phyloP scores from a whole-genome alignment of 2,888 invertebrate genomes.

The Malacosoma neustria region DNA sequence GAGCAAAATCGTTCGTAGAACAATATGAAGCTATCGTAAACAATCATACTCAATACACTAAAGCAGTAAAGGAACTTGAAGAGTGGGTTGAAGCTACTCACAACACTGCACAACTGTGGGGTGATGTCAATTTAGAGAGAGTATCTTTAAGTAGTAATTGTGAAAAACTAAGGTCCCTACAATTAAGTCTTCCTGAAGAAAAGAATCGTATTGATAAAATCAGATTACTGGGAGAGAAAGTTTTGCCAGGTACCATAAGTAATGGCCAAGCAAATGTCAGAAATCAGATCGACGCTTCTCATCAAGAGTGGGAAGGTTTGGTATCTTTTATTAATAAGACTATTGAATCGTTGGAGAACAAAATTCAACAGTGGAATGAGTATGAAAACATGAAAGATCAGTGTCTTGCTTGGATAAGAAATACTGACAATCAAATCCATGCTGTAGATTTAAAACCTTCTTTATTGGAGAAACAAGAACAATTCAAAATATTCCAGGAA shows the following conservation, averaged over 20 bases:
- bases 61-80: conserved; percentile 88
- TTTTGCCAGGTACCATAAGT: conserved; percentile 89
- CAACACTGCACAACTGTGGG: conserved; percentile 87
- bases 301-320: conserved; percentile 92
- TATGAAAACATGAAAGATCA: conserved; percentile 91
- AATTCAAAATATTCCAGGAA: conserved; percentile 84
- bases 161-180: conserved; percentile 87
- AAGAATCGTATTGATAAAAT: conserved; percentile 88
- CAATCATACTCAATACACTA: conserved; percentile 91
- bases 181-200: conserved; percentile 88
- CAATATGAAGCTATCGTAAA: conserved; percentile 91
- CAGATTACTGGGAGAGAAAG: conserved; percentile 89
- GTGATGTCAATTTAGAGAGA: conserved; percentile 87
- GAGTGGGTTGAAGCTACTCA: conserved; percentile 92
- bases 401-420: conserved; percentile 90
- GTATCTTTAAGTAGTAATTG: conserved; percentile 90
- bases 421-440: conserved; percentile 90
- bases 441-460: conserved; percentile 90
- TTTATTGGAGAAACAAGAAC: conserved; percentile 87
- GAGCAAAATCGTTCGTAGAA: conserved; percentile 85
- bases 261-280: conserved; percentile 89
- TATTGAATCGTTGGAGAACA: conserved; percentile 85
- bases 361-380: conserved; percentile 93
- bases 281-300: conserved; percentile 89
- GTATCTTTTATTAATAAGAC: conserved; percentile 84